Base-by-base conservation (phyloP, 1,140 invertebrate species). In the Tetranychus urticae region DNA sequence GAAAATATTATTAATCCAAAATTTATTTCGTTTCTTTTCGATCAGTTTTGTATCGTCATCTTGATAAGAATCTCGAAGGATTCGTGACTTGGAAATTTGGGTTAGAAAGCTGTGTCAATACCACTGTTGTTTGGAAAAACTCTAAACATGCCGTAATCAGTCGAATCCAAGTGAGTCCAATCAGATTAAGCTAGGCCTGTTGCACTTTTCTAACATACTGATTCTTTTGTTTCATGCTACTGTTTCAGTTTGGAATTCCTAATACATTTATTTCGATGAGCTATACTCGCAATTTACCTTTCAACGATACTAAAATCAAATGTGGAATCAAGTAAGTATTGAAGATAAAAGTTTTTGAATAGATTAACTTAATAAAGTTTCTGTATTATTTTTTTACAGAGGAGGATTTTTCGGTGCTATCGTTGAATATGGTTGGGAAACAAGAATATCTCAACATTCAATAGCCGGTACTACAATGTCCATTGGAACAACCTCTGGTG, bases 401-500 rank as follows among this genome's bases (percentile, higher is more conserved):
- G 74, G 81, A 63, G 89, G 90, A 31, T 86, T 87, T 7, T 85
- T 89, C 71, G 89, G 88, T 36, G 81, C 80, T 2, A 75, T 85
- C 61, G 70, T 89, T 0, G 88, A 93, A 70, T 94, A 92, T 71
- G 88, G 88, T 0, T 82, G 83, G 37, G 87, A 94, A 68, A 93
- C 92, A 66, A 89, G 87, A 72, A 79, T 96, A 14, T 89, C 90
- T 0, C 81, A 88, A 69, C 85, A 89, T 67, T 92, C 85, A 66
- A 81, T 80, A n/a, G 70, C 96, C 1, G 82, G 85, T 2, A 89
- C 89, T 7, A 78, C 83, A 0, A 82, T 96, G 10, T 77, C 80
- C 48, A 72, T 94, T 46, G 89, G 89, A 7, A 74, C 87, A 36
- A 86, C 87, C 2, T 81, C 81, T 31, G 91, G 91, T 50, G 87